Conservation (phyloP, 2,888 invertebrate species). For the Penaeus monodon region DNA sequence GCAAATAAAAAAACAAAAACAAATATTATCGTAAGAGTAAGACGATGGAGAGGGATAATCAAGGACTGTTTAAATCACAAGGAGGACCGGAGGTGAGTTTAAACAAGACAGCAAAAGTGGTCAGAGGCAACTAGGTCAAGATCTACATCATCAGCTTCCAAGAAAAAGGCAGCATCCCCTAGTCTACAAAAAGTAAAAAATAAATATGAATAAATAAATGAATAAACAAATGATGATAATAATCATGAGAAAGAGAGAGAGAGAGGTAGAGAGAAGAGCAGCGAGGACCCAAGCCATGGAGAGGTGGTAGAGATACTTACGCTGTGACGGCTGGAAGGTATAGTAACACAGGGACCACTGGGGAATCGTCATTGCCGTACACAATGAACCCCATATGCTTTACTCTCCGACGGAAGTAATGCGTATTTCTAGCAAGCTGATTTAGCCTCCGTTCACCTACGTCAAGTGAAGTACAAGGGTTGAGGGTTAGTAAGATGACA, state of each 20-base stretch:
- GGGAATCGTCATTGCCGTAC: constrained; percentile 93
- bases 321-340: constrained; percentile 95
- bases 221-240: too few relatives aligned
- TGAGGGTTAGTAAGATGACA: not conserved
- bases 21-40: too few relatives aligned
- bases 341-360: constrained; percentile 95
- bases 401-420: constrained; percentile 83
- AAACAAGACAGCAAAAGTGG: constrained; percentile 10
- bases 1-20: too few relatives aligned
- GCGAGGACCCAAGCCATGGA: constrained; percentile 36
- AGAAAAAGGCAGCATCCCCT: constrained; percentile 39
- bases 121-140: constrained; percentile 9
- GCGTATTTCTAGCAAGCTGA: constrained; percentile 83
- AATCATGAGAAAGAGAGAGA: too few relatives aligned
- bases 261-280: too few relatives aligned
- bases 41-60: too few relatives aligned
- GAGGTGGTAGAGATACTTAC: constrained; percentile 72
- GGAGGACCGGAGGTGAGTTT: not conserved
- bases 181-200: constrained; percentile 32
- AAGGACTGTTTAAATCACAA: not conserved
- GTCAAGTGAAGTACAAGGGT: constrained; percentile 49
- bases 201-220: not conserved
- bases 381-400: constrained; percentile 91
- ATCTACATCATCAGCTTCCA: constrained; percentile 30
- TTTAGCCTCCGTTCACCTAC: constrained; percentile 75